Evolutionary conservation across 2,797 vertebrate genomes (phyloP).

Genomic region (Moxostoma hubbsi): DNA sequence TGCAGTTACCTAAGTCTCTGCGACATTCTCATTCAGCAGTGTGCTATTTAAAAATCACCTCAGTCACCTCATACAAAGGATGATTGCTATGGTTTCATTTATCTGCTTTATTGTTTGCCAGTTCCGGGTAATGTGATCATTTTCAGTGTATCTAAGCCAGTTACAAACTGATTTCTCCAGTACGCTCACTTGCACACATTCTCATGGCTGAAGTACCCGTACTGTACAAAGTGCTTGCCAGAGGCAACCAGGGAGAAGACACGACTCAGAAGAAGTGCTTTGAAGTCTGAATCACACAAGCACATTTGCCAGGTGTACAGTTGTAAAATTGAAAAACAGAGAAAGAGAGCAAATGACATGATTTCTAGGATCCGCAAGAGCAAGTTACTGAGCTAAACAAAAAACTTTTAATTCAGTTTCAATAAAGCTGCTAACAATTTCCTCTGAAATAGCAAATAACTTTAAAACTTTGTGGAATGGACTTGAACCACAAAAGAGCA

Average conservation of each 20-base stretch:
- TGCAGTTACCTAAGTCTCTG: not conserved
- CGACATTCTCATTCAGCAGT: not conserved
- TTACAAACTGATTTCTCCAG: conserved; percentile 74
- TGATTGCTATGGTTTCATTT: conserved; percentile 63
- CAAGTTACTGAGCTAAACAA: not conserved
- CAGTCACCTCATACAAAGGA: conserved; percentile 60
- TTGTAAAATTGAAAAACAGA: conserved; percentile 33
- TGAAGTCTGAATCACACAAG: conserved; percentile 49
- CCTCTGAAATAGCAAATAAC: no score
- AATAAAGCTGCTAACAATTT: not conserved
- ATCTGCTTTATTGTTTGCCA: conserved; percentile 64
- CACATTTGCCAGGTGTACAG: conserved; percentile 40
- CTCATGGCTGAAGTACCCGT: not conserved
- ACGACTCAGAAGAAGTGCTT: conserved; percentile 28
- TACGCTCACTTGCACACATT: conserved; percentile 32
- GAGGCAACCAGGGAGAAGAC: conserved; percentile 11
- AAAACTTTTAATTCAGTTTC: not conserved
- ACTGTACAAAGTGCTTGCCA: conserved; percentile 10
- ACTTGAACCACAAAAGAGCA: no score
- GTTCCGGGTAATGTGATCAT: conserved; percentile 68
- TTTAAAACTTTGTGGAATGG: no score
- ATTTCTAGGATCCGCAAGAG: not conserved
- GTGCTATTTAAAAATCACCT: conserved; percentile 57
- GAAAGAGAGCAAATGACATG: not conserved
- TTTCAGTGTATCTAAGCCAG: conserved; percentile 69